These are phyloP conservation scores for Arizona elegans DNA, from an alignment of 2,113 vertebrate genomes.

Conservation along the genomic window DNA sequence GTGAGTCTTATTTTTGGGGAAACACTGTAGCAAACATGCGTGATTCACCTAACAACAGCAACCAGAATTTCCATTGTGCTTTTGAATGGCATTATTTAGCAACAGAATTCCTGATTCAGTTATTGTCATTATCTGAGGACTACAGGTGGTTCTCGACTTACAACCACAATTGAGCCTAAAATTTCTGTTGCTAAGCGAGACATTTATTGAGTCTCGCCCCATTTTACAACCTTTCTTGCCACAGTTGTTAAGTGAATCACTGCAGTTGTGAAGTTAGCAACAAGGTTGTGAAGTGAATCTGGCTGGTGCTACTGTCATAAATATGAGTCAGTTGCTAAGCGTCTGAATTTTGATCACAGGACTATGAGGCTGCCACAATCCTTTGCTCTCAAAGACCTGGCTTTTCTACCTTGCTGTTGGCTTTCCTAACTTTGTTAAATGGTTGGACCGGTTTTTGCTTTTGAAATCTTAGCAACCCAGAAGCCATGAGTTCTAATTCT, in stretches of 20 bases:
- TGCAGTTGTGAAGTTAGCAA: too few species aligned
- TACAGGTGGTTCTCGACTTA: too few species aligned
- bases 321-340: background rate
- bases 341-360: background rate
- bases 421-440: too few species aligned
- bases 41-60: background rate
- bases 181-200: too few species aligned
- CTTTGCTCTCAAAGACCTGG: background rate
- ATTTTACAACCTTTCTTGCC: too few species aligned
- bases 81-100: background rate
- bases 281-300: background rate
- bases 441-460: background rate
- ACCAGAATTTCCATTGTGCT: too few species aligned
- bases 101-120: background rate
- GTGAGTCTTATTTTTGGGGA: too few species aligned
- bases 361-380: background rate
- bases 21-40: too few species aligned
- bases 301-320: background rate
- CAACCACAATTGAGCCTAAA: too few species aligned
- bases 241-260: too few species aligned
- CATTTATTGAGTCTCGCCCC: too few species aligned
- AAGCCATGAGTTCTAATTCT: background rate
- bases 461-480: background rate
- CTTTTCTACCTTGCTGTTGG: too few species aligned
- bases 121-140: background rate